phyloP scores from a whole-genome alignment of 2,113 vertebrate species.

The Mirza zaza region DNA sequence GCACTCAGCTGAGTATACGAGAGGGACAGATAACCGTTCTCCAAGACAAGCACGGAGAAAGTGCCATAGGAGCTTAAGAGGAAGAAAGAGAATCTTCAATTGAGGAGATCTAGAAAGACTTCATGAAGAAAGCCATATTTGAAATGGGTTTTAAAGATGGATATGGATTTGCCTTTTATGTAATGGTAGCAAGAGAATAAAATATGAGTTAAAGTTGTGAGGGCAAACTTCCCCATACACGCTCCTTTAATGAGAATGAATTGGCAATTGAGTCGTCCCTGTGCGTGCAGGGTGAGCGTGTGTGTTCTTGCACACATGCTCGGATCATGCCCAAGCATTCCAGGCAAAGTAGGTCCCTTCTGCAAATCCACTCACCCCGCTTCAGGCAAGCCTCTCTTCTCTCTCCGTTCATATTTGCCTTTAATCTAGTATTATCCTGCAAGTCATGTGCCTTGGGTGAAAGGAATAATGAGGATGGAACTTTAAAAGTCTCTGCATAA shows the following conservation, averaged over 20 bases:
- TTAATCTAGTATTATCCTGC: background rate
- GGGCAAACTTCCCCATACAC: background rate
- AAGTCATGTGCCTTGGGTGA: fast-evolving
- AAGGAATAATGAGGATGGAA: background rate
- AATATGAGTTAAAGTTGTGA: background rate
- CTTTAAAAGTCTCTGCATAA: background rate
- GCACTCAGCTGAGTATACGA: background rate
- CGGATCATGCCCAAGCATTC: too few species aligned
- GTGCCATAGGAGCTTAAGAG: background rate
- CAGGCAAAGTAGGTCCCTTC: background rate
- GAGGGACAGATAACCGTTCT: background rate
- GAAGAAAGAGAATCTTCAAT: background rate
- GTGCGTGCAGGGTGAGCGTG: fast-evolving
- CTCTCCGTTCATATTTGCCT: background rate
- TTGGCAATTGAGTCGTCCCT: background rate
- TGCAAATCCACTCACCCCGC: fast-evolving
- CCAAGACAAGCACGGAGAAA: background rate
- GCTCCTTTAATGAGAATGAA: background rate
- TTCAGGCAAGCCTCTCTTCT: background rate
- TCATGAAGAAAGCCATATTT: background rate
- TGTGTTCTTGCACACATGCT: background rate
- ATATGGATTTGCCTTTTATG: background rate
- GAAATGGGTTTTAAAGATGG: background rate
- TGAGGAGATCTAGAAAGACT: background rate
- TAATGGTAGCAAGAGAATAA: background rate